Conservation (phyloP, 2,113 vertebrate genomes). For the Antigone vipio region DNA sequence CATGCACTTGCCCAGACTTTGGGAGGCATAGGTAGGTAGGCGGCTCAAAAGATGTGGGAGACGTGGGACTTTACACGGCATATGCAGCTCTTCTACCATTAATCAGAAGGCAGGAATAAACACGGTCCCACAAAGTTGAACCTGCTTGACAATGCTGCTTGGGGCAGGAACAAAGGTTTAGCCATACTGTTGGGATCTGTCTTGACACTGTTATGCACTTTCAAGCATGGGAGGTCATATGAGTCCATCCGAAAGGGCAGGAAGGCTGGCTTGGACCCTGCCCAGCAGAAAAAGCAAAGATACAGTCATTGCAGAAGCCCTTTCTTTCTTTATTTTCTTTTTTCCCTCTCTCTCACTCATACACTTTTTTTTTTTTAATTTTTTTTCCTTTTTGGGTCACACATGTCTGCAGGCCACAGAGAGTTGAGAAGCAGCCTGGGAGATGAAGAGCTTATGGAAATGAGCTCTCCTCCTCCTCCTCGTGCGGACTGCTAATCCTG, state of each 20-base stretch:
- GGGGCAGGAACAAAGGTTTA: background rate
- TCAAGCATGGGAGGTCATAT: background rate
- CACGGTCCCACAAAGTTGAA: background rate
- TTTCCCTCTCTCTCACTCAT: background rate
- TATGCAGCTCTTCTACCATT: background rate
- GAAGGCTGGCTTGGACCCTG: background rate
- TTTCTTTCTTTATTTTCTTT: background rate
- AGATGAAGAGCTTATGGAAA: slow-evolving; percentile 65
- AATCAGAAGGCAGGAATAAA: background rate
- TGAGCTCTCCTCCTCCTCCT: slow-evolving; percentile 31
- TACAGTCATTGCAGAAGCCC: background rate
- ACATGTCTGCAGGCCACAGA: slow-evolving; percentile 45
- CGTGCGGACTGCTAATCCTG: background rate
- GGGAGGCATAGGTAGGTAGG: background rate
- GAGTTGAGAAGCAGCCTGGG: slow-evolving; percentile 41
- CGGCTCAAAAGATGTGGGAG: background rate
- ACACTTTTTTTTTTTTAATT: background rate
- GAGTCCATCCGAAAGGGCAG: background rate
- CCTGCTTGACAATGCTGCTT: background rate
- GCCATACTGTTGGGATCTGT: background rate
- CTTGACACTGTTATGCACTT: background rate
- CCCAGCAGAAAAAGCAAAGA: background rate
- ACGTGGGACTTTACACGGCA: background rate
- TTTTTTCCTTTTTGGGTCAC: background rate
- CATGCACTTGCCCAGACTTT: background rate